Evolutionary conservation across 2,888 invertebrate species (phyloP).

Genomic region (Ophioninae sp.): DNA sequence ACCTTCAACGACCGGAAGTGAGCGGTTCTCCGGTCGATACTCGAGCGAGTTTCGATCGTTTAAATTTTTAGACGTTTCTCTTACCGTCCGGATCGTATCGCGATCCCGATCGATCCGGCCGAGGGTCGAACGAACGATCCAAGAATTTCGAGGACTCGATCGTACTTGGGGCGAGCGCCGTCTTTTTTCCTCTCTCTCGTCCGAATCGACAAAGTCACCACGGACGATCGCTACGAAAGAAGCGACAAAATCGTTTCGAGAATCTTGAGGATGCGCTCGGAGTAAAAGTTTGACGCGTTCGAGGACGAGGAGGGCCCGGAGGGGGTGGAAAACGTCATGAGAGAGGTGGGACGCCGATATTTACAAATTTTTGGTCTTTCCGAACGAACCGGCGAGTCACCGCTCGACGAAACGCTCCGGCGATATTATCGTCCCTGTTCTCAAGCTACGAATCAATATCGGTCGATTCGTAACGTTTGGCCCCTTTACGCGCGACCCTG

Average conservation of each 20-base stretch:
- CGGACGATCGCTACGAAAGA: no score
- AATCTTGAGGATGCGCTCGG: not conserved
- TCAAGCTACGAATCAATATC: no score
- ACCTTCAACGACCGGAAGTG: constrained; percentile 30
- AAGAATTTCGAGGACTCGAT: not conserved
- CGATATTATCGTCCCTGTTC: no score
- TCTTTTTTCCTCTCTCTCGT: not conserved
- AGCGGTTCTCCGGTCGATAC: not conserved
- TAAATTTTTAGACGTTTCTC: not conserved
- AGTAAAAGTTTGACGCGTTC: not conserved
- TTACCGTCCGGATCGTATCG: not conserved
- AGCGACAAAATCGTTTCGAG: not conserved
- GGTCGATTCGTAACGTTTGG: no score
- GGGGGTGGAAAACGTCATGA: constrained; percentile 25
- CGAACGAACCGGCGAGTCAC: no score
- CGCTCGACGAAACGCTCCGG: no score
- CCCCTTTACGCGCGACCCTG: no score
- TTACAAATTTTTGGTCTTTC: no score
- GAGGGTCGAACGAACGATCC: constrained; percentile 32
- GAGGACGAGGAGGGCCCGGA: not conserved
- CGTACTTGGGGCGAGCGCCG: not conserved
- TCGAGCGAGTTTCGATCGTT: not conserved
- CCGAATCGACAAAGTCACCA: not conserved
- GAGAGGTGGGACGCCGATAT: no score
- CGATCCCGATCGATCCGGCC: not conserved